Conservation (phyloP, 2,797 vertebrate genomes). For the Sebastes hopkinsi region DNA sequence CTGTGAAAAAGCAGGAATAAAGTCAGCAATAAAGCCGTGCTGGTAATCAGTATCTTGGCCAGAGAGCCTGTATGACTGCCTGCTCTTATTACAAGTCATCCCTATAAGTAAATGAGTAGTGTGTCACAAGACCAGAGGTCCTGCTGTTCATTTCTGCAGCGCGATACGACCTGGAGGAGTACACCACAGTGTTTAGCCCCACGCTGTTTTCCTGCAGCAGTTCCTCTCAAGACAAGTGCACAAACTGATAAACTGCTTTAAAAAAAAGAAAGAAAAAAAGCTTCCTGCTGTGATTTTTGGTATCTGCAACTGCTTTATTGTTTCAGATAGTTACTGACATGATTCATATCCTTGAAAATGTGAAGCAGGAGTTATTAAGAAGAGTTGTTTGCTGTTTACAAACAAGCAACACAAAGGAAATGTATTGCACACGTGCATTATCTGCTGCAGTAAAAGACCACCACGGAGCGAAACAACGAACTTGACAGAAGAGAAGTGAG, state of each 20-base stretch:
- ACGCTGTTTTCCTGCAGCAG: constrained; percentile 48
- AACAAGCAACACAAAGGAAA: not conserved
- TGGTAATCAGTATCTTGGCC: constrained; percentile 59
- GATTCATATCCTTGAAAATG: not conserved
- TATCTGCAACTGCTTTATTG: not conserved
- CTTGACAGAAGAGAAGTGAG: constrained; percentile 56
- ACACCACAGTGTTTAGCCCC: constrained; percentile 23
- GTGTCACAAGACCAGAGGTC: constrained; percentile 63
- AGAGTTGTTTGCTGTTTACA: not conserved
- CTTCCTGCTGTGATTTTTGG: not conserved
- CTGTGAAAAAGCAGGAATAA: constrained; percentile 47
- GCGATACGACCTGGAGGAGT: constrained; percentile 46
- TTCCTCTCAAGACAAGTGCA: constrained; percentile 23
- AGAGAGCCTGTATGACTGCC: constrained; percentile 3
- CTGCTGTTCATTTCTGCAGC: constrained; percentile 47
- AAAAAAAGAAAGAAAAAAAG: not conserved
- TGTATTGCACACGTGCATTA: not conserved
- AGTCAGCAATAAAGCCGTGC: constrained; percentile 52
- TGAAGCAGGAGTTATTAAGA: no score
- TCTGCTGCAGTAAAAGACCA: not conserved
- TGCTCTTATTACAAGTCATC: constrained; percentile 51
- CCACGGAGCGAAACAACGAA: constrained; percentile 26
- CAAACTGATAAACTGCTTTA: constrained; percentile 26
- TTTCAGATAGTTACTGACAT: not conserved
- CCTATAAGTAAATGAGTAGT: constrained; percentile 74